Base-by-base conservation (phyloP, 2,113 vertebrate species). In the Sinocyclocheilus anshuiensis region DNA sequence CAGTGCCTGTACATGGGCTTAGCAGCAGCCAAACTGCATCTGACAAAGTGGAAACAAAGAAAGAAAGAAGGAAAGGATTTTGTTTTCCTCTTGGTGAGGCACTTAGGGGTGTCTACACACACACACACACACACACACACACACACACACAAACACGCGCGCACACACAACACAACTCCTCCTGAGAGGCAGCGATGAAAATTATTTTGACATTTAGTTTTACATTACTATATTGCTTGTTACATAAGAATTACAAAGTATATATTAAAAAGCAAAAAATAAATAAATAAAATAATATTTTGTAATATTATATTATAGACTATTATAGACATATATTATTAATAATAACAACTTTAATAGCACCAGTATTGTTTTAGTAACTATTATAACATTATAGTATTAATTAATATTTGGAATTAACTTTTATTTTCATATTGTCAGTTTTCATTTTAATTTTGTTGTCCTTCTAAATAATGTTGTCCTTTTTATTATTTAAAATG, bases 91-190 rank as follows among this genome's bases (percentile, higher is more conserved):
- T 63, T 61, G 53, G 77, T 71, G 22, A 71, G 45, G 10, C 39
- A 48, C 59, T 69, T 77, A 48, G 53, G 61, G 67, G 65, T 33
- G 36, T 82, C 63, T 69, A 67, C 67, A 36, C 61, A 9, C n/a
- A 22, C 69, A 76, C 55, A 76, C 20, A 18, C 67, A 20, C 65
- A 84, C 76, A 42, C 33, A 8, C 65, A 84, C 92, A 89, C 78
- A 36, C 87, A 45, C 53, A 20, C 53, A 2, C 53, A 18, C 84
- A 22, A 89, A 89, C 10, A 2, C 15, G 42, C 50, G 59, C 39
- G 61, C 45, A 63, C 13, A 55, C 45, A 48, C 45, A 45, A 55
- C 53, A 55, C 53, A 18, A 45, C 42, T 10, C 39, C 48, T 50
- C 10, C 50, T n/a, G 59, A 61, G 22, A 61, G 2, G 9, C 9